These are phyloP conservation scores for Nomada ruficornis DNA, from an alignment of 2,888 invertebrate genomes.

Conservation along the genomic window DNA sequence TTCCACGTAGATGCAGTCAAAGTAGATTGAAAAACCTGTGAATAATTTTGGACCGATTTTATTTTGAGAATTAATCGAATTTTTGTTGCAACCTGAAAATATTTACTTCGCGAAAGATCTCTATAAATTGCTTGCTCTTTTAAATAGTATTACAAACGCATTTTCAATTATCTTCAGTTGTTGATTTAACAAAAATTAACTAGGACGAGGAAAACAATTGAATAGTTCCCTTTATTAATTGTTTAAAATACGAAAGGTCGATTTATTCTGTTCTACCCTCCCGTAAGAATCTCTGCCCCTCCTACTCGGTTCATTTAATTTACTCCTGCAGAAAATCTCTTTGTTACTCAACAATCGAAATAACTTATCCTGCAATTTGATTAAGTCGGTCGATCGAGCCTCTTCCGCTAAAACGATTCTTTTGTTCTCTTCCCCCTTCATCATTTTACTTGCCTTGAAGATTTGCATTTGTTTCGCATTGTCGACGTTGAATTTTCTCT, in stretches of 20 bases:
- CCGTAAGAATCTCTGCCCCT: background rate
- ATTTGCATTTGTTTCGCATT: slow-evolving; percentile 19
- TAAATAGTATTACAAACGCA: too few relatives aligned
- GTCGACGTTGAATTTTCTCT: background rate
- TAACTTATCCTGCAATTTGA: slow-evolving; percentile 24
- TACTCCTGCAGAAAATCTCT: background rate
- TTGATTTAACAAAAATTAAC: too few relatives aligned
- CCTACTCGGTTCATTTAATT: slow-evolving; percentile 1
- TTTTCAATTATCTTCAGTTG: background rate
- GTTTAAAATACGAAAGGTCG: background rate
- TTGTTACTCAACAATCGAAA: slow-evolving; percentile 16
- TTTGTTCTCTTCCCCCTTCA: slow-evolving; percentile 7
- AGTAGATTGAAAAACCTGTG: too few relatives aligned
- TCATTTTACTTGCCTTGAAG: slow-evolving; percentile 3
- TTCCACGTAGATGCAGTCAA: background rate
- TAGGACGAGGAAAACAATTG: too few relatives aligned
- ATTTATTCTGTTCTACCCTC: background rate
- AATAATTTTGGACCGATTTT: too few relatives aligned
- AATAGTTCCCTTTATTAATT: background rate
- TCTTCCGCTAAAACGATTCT: slow-evolving; percentile 13
- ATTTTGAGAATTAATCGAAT: too few relatives aligned
- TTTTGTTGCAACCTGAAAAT: too few relatives aligned
- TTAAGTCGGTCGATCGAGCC: slow-evolving; percentile 27
- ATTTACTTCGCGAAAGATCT: too few relatives aligned
- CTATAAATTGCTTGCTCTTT: too few relatives aligned